Evolutionary conservation across 1,140 invertebrate genomes (phyloP).

Genomic region (Tetramorium alpestre): DNA sequence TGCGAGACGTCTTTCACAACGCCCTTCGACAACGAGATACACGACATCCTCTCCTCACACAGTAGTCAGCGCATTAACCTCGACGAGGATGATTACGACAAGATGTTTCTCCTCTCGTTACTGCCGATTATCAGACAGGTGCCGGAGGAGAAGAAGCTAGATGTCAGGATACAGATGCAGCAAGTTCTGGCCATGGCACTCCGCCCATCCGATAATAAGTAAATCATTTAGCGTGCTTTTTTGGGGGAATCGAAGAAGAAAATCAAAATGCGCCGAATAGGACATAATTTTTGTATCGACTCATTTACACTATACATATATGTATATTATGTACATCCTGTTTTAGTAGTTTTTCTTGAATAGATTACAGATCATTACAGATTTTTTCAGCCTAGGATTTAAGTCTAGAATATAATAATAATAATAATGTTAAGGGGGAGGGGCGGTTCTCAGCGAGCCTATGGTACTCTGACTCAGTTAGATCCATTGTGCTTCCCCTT

Average conservation of each 20-base stretch:
- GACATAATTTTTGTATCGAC: not conserved
- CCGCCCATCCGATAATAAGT: conserved; percentile 73
- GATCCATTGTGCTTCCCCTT: no score
- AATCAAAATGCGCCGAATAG: not conserved
- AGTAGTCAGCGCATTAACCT: conserved; percentile 73
- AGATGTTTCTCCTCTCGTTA: conserved; percentile 83
- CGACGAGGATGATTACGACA: conserved; percentile 83
- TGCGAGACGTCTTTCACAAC: conserved; percentile 78
- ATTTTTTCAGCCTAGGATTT: no score
- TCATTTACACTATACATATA: not conserved
- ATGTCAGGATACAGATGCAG: conserved; percentile 83
- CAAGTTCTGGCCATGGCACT: conserved; percentile 79
- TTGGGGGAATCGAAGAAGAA: not conserved
- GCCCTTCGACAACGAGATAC: conserved; percentile 80
- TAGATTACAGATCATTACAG: no score
- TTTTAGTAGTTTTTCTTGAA: no score
- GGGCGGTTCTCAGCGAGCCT: no score
- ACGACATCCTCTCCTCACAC: conserved; percentile 78
- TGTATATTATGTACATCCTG: no score
- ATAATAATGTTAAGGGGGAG: no score
- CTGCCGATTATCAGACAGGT: conserved; percentile 80
- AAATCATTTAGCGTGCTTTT: conserved; percentile 5
- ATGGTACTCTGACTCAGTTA: no score
- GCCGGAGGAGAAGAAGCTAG: conserved; percentile 81
- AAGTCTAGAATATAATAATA: no score